These are phyloP conservation scores for Platalea minor DNA, from an alignment of 2,797 vertebrate genomes.

Conservation along the genomic window DNA sequence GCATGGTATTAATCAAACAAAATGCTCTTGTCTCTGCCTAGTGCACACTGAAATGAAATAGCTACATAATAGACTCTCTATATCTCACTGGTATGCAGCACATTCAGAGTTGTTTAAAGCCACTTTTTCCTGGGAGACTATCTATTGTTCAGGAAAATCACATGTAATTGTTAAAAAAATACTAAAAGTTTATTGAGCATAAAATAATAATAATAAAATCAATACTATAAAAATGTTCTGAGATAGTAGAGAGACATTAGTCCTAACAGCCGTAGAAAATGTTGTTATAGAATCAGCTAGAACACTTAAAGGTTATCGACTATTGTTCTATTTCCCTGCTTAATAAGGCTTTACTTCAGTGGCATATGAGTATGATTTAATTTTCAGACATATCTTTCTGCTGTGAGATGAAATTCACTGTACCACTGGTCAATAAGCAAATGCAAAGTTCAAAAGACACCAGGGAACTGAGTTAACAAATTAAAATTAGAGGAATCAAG, in stretches of 20 bases:
- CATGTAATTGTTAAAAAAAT: conserved; percentile 22
- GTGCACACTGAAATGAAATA: neutral
- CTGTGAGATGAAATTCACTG: neutral
- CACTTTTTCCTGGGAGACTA: neutral
- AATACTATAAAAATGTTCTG: conserved; percentile 42
- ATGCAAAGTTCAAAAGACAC: neutral
- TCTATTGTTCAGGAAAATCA: conserved; percentile 4
- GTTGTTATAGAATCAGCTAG: neutral
- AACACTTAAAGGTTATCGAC: conserved; percentile 34
- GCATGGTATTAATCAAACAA: neutral
- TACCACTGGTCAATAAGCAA: neutral
- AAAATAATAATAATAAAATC: conserved; percentile 61
- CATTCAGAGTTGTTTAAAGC: neutral
- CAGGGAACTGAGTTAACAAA: neutral
- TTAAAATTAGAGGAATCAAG: neutral
- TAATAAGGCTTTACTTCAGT: conserved; percentile 34
- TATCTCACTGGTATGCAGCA: neutral
- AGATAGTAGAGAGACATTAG: conserved; percentile 10
- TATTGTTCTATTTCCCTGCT: conserved; percentile 28
- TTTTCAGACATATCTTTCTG: conserved; percentile 4
- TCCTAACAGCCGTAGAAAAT: conserved; percentile 15
- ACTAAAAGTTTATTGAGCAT: conserved; percentile 38
- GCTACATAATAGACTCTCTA: neutral
- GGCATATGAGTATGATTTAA: conserved; percentile 3
- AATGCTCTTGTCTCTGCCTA: neutral